phyloP scores from a whole-genome alignment of 1,140 invertebrate genomes.

The Drosophila seguyi region DNA sequence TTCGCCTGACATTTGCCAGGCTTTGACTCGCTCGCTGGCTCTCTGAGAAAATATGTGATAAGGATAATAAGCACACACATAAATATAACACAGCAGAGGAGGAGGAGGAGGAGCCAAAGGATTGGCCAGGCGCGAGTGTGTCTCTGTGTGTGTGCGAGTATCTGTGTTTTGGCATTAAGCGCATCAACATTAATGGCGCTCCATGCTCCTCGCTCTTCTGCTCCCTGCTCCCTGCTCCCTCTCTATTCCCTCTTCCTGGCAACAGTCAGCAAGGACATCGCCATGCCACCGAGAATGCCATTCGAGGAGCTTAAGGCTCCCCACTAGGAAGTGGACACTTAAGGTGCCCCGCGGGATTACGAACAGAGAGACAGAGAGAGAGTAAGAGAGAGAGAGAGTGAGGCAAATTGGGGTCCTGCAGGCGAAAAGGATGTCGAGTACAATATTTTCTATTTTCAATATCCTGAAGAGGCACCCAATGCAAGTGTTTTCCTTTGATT shows the following conservation, averaged over 20 bases:
- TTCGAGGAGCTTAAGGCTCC: slow-evolving; percentile 38
- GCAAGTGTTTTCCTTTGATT: not conserved
- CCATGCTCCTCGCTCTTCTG: not conserved
- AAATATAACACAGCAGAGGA: slow-evolving; percentile 25
- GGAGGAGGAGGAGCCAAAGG: slow-evolving; percentile 8
- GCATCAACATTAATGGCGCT: slow-evolving; percentile 47
- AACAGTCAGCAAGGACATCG: slow-evolving; percentile 36
- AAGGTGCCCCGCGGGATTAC: slow-evolving; percentile 22
- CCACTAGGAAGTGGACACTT: slow-evolving; percentile 44
- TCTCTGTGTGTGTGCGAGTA: slow-evolving; percentile 8
- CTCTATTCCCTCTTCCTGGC: slow-evolving; percentile 4
- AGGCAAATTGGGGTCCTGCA: not conserved
- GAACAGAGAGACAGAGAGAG: not conserved
- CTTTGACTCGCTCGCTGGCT: not conserved
- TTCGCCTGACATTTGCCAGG: slow-evolving; percentile 35
- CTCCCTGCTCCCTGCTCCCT: not conserved
- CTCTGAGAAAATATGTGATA: slow-evolving; percentile 36
- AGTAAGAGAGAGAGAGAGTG: not conserved
- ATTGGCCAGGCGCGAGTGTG: slow-evolving; percentile 9
- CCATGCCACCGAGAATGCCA: slow-evolving; percentile 16
- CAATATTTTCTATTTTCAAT: not conserved
- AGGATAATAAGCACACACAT: slow-evolving; percentile 53
- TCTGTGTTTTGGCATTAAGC: slow-evolving; percentile 43
- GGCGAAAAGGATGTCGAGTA: not conserved
- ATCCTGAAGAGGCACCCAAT: not conserved